These are phyloP conservation scores for Sander vitreus DNA, from an alignment of 2,113 vertebrate species.

Conservation along the genomic window DNA sequence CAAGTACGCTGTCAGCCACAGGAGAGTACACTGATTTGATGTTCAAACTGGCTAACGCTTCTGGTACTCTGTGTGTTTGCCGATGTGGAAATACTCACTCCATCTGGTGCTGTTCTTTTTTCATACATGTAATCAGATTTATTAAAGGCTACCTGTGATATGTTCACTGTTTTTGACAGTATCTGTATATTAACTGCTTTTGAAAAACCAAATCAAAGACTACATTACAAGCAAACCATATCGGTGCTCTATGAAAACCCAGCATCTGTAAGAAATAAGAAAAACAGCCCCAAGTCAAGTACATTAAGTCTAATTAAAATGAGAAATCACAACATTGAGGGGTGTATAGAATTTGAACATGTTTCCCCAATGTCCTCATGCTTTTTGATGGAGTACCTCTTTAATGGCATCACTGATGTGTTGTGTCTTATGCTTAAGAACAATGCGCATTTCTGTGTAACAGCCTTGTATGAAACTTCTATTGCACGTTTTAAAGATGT, in stretches of 20 bases:
- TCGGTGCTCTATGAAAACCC: not conserved
- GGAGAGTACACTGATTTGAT: constrained; percentile 3
- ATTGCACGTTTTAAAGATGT: not conserved
- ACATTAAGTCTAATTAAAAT: not conserved
- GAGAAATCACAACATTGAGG: no score
- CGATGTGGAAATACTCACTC: constrained; percentile 14
- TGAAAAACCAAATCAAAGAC: not conserved
- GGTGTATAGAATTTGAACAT: no score
- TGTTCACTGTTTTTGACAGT: not conserved
- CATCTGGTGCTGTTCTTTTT: constrained; percentile 17
- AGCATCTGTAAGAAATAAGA: not conserved
- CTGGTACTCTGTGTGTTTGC: constrained; percentile 8
- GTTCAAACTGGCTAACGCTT: constrained; percentile 1
- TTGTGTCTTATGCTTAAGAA: not conserved
- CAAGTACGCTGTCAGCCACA: constrained; percentile 16
- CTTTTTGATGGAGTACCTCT: not conserved
- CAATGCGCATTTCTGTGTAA: not conserved
- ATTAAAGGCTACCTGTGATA: not conserved
- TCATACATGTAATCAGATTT: not conserved
- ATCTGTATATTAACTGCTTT: not conserved
- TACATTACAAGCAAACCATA: not conserved
- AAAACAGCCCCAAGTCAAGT: not conserved
- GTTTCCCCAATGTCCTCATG: no score
- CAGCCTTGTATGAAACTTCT: no score
- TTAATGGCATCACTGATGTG: not conserved